Conservation (phyloP, 2,113 vertebrate species). For the Aphyosemion australe region DNA sequence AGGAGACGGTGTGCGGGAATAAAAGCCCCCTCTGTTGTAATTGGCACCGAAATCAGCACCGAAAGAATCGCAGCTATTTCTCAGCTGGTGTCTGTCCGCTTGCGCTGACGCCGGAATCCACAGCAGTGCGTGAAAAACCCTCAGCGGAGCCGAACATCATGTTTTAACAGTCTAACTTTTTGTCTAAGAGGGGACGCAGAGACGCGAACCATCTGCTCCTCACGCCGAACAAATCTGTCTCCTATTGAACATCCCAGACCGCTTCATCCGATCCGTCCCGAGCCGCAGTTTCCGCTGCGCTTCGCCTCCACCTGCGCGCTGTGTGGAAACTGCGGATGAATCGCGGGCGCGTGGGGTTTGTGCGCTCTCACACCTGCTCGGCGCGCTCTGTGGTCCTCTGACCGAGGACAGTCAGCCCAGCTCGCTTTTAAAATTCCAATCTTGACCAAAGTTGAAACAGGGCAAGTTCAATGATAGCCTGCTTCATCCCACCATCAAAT, state of each 20-base stretch:
- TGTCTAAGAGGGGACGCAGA: conserved; percentile 8
- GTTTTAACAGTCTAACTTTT: conserved; percentile 65
- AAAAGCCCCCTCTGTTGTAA: conserved; percentile 38
- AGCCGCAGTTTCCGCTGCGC: conserved; percentile 43
- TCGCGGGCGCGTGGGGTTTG: conserved; percentile 48
- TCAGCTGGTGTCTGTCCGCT: conserved; percentile 56
- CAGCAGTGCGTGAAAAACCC: conserved; percentile 40
- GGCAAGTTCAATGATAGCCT: conserved; percentile 66
- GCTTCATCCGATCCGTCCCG: conserved; percentile 37
- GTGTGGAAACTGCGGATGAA: conserved; percentile 70
- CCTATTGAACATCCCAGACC: conserved; percentile 38
- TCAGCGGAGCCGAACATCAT: conserved; percentile 44
- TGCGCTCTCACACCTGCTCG: conserved; percentile 55
- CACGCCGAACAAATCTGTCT: conserved; percentile 11
- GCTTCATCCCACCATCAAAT: conserved; percentile 65
- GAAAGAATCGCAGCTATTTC: conserved; percentile 56
- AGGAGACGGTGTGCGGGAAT: conserved; percentile 32
- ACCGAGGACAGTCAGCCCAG: conserved; percentile 27
- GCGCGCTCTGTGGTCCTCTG: conserved; percentile 32
- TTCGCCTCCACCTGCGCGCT: conserved; percentile 65
- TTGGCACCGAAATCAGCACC: conserved; percentile 36
- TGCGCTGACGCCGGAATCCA: conserved; percentile 56
- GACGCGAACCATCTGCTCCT: conserved; percentile 13
- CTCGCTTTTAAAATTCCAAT: conserved; percentile 62
- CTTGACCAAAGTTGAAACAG: conserved; percentile 66